Evolutionary conservation across 2,888 invertebrate species (phyloP), one percentile per base, ranked within the genome.

Genomic region (Willowsia nigromaculata): DNA sequence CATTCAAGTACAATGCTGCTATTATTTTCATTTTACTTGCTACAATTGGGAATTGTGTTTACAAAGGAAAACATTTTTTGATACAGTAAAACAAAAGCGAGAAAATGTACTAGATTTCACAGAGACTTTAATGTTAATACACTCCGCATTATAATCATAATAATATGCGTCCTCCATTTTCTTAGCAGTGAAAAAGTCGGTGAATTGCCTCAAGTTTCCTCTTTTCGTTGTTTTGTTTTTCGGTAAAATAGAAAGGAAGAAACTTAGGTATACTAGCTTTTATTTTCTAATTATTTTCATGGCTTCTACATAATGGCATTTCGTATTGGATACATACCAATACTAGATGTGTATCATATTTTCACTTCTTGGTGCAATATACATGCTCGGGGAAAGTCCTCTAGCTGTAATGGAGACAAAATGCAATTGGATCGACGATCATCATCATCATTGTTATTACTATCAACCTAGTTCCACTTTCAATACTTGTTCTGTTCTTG

Each of bases 391-490:
- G 15, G 47, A 43, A 47, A 74, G 27, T 47, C 47, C 43, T 43
- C 47, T 74, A 13, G 30, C 22, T 56, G 74, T 76, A 74, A 62
- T 85, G 85, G 85, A 78, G 76, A 85, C 62, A 76, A 62, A 78
- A 59, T 85, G 76, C 76, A 78, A 65, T 78, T 78, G 85, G 74
- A 53, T 85, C 82, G 56, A 25, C 43, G 7, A 40, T 50, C 40
- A 43, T 81, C 62, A 81, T 81, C 47, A 85, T 74, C 27, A 59
- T 59, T n/a, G 40, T 11, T 59, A 59, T 25, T 71, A 43, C 9
- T 40, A 71, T 76, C 85, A 85, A 85, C 85, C 85, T 30, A 85
- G 85, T 85, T 85, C 33, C 33, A 83, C 50, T 83, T 76, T 76
- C 40, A 59, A 33, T 37, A 25, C 40, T 25, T 25, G 1, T 18